These are phyloP conservation scores for Pempheris klunzingeri DNA, from an alignment of 2,797 vertebrate species.

Conservation along the genomic window DNA sequence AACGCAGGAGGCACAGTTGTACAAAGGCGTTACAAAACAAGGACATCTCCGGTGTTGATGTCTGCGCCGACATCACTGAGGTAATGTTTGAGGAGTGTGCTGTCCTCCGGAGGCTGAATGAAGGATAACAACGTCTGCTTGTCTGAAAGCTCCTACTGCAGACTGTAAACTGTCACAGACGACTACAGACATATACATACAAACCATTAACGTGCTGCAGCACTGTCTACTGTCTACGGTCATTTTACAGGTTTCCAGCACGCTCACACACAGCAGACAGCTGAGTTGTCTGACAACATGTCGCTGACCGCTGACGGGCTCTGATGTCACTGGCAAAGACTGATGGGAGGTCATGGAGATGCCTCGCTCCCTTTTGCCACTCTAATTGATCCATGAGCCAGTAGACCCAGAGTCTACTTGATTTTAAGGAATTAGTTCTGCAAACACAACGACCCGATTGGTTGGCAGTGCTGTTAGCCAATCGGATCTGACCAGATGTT, in stretches of 20 bases:
- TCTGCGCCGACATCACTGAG: conserved; percentile 55
- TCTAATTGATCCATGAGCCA: conserved; percentile 1
- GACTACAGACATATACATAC: not conserved
- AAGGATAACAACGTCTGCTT: conserved; percentile 33
- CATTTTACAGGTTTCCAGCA: conserved; percentile 23
- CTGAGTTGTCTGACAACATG: not conserved
- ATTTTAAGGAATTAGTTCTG: conserved; percentile 1
- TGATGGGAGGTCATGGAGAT: not conserved
- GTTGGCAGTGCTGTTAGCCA: not conserved
- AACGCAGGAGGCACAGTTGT: conserved; percentile 29
- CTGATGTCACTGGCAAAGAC: not conserved
- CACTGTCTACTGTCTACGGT: not conserved
- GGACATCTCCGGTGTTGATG: conserved; percentile 20
- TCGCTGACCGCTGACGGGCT: not conserved
- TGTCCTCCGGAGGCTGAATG: conserved; percentile 47
- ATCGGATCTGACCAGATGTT: not conserved
- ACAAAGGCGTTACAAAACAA: conserved; percentile 9
- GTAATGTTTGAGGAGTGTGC: conserved; percentile 51
- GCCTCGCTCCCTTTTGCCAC: not conserved
- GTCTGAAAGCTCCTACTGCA: conserved; percentile 55
- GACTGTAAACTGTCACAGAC: not conserved
- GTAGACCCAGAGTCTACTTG: not conserved
- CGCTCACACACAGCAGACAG: not conserved
- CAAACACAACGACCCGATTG: not conserved
- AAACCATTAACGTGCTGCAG: not conserved